Conservation (phyloP, 1,140 invertebrate genomes). For the Drosophila lowei region DNA sequence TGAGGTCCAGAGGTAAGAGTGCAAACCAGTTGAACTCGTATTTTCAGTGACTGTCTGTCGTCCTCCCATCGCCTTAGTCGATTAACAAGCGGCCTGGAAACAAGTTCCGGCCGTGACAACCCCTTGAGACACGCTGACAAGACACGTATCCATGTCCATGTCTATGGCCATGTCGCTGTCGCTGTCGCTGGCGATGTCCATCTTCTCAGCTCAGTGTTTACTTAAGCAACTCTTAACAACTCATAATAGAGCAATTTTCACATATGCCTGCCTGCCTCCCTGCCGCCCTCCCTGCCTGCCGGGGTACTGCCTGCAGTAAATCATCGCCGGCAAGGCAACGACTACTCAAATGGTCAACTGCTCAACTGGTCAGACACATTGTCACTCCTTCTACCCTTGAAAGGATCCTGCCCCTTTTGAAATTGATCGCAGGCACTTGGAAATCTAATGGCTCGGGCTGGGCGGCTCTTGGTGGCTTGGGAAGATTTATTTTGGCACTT, state of each 20-base stretch:
- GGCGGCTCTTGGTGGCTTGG: constrained; percentile 18
- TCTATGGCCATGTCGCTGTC: constrained; percentile 41
- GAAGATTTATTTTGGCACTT: constrained; percentile 66
- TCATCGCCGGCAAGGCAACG: constrained; percentile 35
- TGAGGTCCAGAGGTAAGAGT: constrained; percentile 20
- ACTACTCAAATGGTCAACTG: constrained; percentile 45
- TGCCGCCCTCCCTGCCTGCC: constrained; percentile 47
- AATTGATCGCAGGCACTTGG: constrained; percentile 77
- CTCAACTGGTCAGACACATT: constrained; percentile 54
- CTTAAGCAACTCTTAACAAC: constrained; percentile 80
- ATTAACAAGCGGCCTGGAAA: constrained; percentile 63
- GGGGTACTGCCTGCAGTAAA: constrained; percentile 47
- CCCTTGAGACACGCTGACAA: constrained; percentile 59
- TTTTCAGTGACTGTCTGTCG: constrained; percentile 8
- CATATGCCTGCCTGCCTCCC: constrained; percentile 68
- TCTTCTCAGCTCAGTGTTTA: constrained; percentile 56
- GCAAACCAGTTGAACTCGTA: constrained; percentile 76
- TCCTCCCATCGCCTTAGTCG: constrained; percentile 39
- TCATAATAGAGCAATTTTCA: constrained; percentile 83
- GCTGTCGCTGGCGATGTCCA: constrained; percentile 35
- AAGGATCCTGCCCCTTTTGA: constrained; percentile 44
- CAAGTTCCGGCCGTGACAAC: constrained; percentile 52
- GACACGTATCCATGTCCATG: constrained; percentile 39
- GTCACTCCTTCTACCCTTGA: constrained; percentile 63
- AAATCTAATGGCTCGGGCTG: constrained; percentile 53